Evolutionary conservation across 2,888 invertebrate genomes (phyloP).

Genomic region (Dorcus hopei): DNA sequence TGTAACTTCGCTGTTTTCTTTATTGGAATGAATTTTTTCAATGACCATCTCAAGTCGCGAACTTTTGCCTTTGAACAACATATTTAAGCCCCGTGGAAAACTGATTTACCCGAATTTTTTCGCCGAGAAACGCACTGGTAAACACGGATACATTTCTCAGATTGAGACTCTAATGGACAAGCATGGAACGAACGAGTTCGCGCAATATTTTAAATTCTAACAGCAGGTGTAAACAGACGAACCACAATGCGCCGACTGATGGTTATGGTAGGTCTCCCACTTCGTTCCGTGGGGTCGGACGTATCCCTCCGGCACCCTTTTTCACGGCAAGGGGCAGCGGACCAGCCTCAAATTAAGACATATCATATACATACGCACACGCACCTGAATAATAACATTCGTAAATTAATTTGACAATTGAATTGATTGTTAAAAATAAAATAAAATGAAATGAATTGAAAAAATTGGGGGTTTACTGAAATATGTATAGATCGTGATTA

Average conservation of each 20-base stretch:
- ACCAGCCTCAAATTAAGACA: background rate
- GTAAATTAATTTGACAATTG: no score
- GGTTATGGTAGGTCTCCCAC: background rate
- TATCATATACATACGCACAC: no score
- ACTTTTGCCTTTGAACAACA: constrained; percentile 87
- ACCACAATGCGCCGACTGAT: constrained; percentile 1
- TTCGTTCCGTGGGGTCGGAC: constrained; percentile 1
- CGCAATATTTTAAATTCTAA: constrained; percentile 1
- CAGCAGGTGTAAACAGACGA: background rate
- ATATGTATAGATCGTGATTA: no score
- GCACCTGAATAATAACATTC: no score
- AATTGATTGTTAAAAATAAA: no score
- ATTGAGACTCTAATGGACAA: background rate
- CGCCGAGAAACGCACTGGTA: background rate
- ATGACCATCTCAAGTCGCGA: constrained; percentile 79
- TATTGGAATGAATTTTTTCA: constrained; percentile 82
- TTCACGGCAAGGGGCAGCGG: background rate
- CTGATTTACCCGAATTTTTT: constrained; percentile 6
- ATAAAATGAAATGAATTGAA: no score
- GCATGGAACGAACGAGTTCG: background rate
- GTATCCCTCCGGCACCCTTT: constrained; percentile 1
- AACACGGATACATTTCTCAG: no score
- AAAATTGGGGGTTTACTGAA: no score
- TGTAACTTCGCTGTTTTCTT: constrained; percentile 56
- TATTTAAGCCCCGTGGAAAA: constrained; percentile 39